Percentiles rank a stretch among this genome's conserved stretches.
Evolutionary conservation across 2,888 invertebrate genomes (phyloP).

Genomic region (Nudaria mundana): DNA sequence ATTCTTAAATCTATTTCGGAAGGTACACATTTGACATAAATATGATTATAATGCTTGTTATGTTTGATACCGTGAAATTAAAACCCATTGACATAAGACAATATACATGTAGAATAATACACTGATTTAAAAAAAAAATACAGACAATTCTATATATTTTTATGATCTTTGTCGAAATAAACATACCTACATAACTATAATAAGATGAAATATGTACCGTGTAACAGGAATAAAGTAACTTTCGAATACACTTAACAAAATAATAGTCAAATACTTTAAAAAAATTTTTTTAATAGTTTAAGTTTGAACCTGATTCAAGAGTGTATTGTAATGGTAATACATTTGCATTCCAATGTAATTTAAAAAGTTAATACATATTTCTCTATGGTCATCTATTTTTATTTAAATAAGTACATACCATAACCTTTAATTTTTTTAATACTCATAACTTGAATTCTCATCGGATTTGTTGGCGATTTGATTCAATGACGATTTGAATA

Average conservation of each 20-base stretch:
- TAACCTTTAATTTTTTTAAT: background rate
- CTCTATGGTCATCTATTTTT: slow-evolving; percentile 6
- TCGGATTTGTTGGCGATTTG: background rate
- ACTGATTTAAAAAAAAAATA: slow-evolving; percentile 8
- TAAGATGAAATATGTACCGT: slow-evolving; percentile 20
- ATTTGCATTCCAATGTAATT: slow-evolving; percentile 12
- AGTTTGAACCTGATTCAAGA: too few relatives aligned
- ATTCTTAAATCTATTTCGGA: slow-evolving; percentile 45
- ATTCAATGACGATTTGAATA: slow-evolving; percentile 6
- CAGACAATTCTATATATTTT: slow-evolving; percentile 23
- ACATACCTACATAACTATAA: slow-evolving; percentile 33
- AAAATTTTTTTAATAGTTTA: slow-evolving; percentile 34
- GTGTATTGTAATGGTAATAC: slow-evolving; percentile 1
- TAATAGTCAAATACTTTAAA: too few relatives aligned
- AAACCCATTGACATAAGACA: slow-evolving; percentile 30
- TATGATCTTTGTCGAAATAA: slow-evolving; percentile 28
- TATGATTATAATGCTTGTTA: slow-evolving; percentile 47
- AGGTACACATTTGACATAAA: slow-evolving; percentile 45
- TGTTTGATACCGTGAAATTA: slow-evolving; percentile 49
- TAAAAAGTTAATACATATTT: slow-evolving; percentile 6
- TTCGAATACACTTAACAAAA: too few relatives aligned
- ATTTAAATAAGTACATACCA: background rate
- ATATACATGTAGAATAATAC: slow-evolving; percentile 14
- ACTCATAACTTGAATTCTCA: background rate
- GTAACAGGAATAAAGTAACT: too few relatives aligned